Percentiles rank a stretch among this genome's conserved stretches.
phyloP scores from a whole-genome alignment of 2,113 vertebrate genomes.

The Sphyrna mokarran region DNA sequence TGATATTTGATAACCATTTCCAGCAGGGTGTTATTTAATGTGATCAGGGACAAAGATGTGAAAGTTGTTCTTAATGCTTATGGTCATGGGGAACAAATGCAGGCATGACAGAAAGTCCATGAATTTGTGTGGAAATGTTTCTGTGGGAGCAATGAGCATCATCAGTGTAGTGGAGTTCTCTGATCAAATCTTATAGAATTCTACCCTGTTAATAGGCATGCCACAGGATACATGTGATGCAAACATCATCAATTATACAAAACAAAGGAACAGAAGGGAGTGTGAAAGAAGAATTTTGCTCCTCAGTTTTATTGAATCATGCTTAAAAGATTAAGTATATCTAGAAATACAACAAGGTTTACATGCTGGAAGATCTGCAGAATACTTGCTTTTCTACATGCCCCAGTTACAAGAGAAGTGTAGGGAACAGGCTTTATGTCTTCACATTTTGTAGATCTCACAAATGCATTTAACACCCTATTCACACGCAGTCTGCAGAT shows the following conservation, averaged over 20 bases:
- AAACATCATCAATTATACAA: background rate
- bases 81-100: background rate
- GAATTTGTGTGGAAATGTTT: background rate
- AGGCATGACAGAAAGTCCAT: background rate
- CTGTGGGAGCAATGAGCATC: background rate
- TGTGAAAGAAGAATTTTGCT: background rate
- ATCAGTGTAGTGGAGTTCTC: background rate
- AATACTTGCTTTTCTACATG: background rate
- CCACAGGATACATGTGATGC: background rate
- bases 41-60: background rate
- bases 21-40: background rate
- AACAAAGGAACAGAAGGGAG: background rate
- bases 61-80: background rate
- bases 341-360: background rate
- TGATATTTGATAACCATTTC: background rate
- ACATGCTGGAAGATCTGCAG: background rate
- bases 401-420: background rate
- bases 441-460: background rate
- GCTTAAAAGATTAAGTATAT: background rate
- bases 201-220: background rate
- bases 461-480: background rate
- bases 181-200: background rate
- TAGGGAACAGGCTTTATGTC: background rate
- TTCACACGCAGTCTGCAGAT: background rate
- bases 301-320: background rate